Conservation (phyloP, 2,797 vertebrate genomes). For the Phoxinus dragarum region DNA sequence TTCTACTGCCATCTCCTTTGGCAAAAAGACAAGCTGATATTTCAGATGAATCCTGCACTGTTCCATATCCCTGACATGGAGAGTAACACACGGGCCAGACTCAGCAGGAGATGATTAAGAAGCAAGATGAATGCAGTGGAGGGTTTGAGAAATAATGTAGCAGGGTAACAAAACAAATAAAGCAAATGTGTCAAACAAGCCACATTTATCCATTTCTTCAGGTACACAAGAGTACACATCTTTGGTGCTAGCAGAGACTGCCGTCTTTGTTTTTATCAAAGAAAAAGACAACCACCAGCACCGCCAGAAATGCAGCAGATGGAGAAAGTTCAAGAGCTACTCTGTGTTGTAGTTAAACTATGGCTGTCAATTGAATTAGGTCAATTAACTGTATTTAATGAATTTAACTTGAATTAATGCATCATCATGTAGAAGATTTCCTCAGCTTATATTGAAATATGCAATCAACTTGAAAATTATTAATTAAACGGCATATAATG, state of each 20-base stretch:
- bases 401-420: background rate
- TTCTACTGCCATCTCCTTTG: conserved; percentile 52
- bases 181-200: conserved; percentile 42
- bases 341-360: conserved; percentile 9
- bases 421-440: background rate
- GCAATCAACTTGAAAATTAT: background rate
- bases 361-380: background rate
- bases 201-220: conserved; percentile 1
- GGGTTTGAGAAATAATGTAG: conserved; percentile 23
- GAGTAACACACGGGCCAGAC: conserved; percentile 35
- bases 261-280: conserved; percentile 7
- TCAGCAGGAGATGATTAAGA: conserved; percentile 52
- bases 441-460: background rate
- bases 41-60: conserved; percentile 54
- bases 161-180: conserved; percentile 41
- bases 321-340: background rate
- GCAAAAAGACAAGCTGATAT: conserved; percentile 61
- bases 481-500: background rate
- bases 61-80: conserved; percentile 51
- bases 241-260: background rate
- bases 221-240: conserved; percentile 10
- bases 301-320: background rate
- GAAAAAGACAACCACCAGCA: background rate
- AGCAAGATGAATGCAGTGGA: conserved; percentile 36
- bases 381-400: background rate